phyloP scores from a whole-genome alignment of 2,888 invertebrate species.

The Bimastos eiseni region DNA sequence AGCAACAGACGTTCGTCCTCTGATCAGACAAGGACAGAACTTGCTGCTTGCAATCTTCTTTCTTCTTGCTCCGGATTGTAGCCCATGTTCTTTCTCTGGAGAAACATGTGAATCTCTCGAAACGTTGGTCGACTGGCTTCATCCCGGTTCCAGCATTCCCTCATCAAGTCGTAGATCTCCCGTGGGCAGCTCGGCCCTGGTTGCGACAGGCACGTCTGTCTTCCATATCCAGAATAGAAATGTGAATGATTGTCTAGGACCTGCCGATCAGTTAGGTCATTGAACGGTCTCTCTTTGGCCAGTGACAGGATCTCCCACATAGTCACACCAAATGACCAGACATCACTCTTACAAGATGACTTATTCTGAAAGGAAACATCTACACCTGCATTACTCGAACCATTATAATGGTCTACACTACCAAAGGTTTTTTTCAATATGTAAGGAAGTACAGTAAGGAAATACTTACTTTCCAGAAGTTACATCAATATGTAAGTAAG shows the following conservation, averaged over 20 bases:
- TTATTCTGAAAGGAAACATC: slow-evolving; percentile 70
- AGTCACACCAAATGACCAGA: slow-evolving; percentile 88
- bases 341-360: slow-evolving; percentile 83
- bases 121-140: slow-evolving; percentile 81
- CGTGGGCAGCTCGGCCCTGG: slow-evolving; percentile 74
- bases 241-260: slow-evolving; percentile 77
- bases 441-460: no score
- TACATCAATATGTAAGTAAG: no score
- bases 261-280: slow-evolving; percentile 76
- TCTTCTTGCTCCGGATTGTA: slow-evolving; percentile 55
- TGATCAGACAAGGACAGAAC: background rate
- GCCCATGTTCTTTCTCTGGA: slow-evolving; percentile 66
- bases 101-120: slow-evolving; percentile 83
- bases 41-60: background rate
- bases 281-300: slow-evolving; percentile 77
- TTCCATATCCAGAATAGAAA: slow-evolving; percentile 72
- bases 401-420: background rate
- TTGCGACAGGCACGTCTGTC: slow-evolving; percentile 68
- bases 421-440: background rate
- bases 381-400: background rate
- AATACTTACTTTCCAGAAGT: no score
- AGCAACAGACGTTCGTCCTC: background rate
- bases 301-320: slow-evolving; percentile 82
- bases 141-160: slow-evolving; percentile 85
- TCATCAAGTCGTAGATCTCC: slow-evolving; percentile 88